phyloP scores from a whole-genome alignment of 1,140 invertebrate species.

The Drosophila prosaltans region DNA sequence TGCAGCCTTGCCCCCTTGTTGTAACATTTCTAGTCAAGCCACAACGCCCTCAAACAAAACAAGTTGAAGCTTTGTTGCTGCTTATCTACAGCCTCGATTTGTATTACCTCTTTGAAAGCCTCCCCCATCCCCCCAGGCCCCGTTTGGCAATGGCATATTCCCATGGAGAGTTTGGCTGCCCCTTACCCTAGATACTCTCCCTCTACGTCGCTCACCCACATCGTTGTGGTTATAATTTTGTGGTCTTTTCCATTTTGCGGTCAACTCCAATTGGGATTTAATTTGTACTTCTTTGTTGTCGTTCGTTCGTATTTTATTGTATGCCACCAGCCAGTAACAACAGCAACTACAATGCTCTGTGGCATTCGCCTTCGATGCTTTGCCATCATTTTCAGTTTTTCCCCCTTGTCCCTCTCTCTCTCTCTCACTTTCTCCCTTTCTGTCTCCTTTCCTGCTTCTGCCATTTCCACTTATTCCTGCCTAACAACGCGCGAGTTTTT shows the following conservation, averaged over 20 bases:
- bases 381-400: slow-evolving; percentile 48
- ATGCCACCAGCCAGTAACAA: slow-evolving; percentile 59
- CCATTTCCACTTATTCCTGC: slow-evolving; percentile 9
- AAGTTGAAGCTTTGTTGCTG: slow-evolving; percentile 59
- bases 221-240: slow-evolving; percentile 81
- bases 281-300: slow-evolving; percentile 81
- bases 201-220: slow-evolving; percentile 48
- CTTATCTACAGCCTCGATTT: slow-evolving; percentile 71
- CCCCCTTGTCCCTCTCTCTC: background rate
- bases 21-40: slow-evolving; percentile 49
- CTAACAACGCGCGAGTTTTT: slow-evolving; percentile 67
- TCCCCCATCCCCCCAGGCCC: too few species aligned
- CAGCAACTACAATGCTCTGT: slow-evolving; percentile 52
- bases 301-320: slow-evolving; percentile 79
- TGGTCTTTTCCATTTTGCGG: slow-evolving; percentile 80
- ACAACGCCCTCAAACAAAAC: slow-evolving; percentile 77
- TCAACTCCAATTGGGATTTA: slow-evolving; percentile 81
- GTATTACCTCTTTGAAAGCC: slow-evolving; percentile 10
- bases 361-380: slow-evolving; percentile 71
- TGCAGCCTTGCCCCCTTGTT: background rate
- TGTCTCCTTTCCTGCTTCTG: slow-evolving; percentile 9
- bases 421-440: background rate
- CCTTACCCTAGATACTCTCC: background rate
- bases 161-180: slow-evolving; percentile 33
- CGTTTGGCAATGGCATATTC: slow-evolving; percentile 39